Evolutionary conservation across 2,888 invertebrate species (phyloP), one percentile per base, ranked within the genome.

Genomic region (Portevinia maculata): DNA sequence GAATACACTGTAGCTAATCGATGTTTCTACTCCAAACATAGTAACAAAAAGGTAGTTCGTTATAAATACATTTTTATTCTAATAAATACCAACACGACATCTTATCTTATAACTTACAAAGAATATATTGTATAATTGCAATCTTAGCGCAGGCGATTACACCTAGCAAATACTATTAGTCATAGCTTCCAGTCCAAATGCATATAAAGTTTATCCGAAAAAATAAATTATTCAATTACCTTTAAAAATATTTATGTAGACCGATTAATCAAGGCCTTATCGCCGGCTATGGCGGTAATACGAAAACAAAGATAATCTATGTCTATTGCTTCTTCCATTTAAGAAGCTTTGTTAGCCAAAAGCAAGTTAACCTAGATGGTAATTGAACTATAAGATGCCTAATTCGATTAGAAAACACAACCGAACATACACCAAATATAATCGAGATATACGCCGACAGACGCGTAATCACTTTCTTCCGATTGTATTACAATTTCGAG

Each of bases 401-500:
- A 32, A 76, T 53, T n/a, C 76, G 50, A 59, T 76, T 70, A 59
- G 76, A 71, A 71, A 76, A 53, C 34, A 76, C 59, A 65, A 81
- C 62, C 48, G 65, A 81, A 60, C 81, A 81, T 53, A 81, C 76
- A 71, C 76, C 76, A 32, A 81, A 76, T 37, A 65, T 53, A 6
- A 81, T 64, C 13, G 76, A 64, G 37, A 70, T 64, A 21, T 53
- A 81, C 32, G 59, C 46, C 24, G 76, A 52, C 15, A 81, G 17
- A 11, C 76, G 76, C 19, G 53, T 64, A 60, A 70, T 71, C 53
- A 71, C 41, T 32, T 60, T 65, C 28, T 59, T 65, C 81, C 59
- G 50, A 37, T 39, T 76, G 39, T 76, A 76, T 76, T 90, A 90
- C 88, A 90, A 89, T 64, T 90, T 90, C 30, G 90, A 88, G 81